Evolutionary conservation across 2,797 vertebrate species (phyloP).

Genomic region (Aldrovandia affinis): DNA sequence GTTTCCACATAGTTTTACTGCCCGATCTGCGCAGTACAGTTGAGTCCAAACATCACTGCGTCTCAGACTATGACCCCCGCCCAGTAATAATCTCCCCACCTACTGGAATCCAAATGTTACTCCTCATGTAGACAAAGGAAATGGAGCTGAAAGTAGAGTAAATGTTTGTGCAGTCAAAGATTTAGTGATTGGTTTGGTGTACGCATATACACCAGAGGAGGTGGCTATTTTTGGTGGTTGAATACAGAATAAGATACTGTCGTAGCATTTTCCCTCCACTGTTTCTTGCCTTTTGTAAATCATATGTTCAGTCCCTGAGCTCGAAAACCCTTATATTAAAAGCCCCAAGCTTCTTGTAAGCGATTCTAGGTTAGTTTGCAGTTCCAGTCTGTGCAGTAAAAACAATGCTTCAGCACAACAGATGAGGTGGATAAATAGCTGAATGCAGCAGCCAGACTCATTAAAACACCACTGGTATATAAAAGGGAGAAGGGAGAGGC

Average conservation of each 20-base stretch:
- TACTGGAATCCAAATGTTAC: constrained; percentile 37
- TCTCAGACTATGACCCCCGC: constrained; percentile 26
- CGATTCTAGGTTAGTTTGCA: no score
- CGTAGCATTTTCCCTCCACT: background rate
- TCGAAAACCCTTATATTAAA: no score
- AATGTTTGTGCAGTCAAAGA: constrained; percentile 36
- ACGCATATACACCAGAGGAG: background rate
- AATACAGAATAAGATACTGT: no score
- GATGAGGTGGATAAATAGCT: no score
- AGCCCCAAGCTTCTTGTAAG: no score
- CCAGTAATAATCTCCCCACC: background rate
- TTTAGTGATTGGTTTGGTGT: background rate
- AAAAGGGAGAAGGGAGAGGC: no score
- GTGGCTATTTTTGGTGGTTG: background rate
- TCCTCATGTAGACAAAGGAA: constrained; percentile 20
- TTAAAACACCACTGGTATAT: no score
- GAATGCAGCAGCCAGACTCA: no score
- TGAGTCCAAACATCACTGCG: constrained; percentile 22
- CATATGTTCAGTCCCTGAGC: no score
- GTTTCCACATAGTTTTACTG: constrained; percentile 8
- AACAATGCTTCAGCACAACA: no score
- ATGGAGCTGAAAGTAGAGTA: constrained; percentile 33
- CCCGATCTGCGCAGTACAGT: background rate
- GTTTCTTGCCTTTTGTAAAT: background rate
- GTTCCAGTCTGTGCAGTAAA: no score